Base-by-base conservation (phyloP, 2,797 vertebrate genomes). In the Gallinago stenura region DNA sequence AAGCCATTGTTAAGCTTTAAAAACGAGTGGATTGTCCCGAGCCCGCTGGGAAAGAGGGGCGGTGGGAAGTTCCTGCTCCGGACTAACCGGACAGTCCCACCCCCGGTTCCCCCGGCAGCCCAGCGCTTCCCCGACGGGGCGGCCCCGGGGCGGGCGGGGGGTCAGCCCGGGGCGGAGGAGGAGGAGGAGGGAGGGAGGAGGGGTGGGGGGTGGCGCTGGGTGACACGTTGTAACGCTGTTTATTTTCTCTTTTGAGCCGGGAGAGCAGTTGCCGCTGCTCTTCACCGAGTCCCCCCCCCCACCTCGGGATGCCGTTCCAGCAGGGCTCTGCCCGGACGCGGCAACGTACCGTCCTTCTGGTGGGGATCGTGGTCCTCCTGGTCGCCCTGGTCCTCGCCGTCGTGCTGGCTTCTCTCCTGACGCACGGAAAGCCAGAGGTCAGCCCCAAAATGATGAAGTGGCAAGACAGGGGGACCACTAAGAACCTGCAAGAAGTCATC, bases 401-500 rank as follows among this genome's bases (percentile, higher is more conserved):
- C 10, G 85, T 90, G 33, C 54, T 93, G 78, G 72, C 77, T 6
- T 82, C 81, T 12, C 6, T 95, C 15, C 76, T 95, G 46, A 93
- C 83, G 3, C 48, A 69, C 8, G 48, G 56, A 3, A 51, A 3
- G 69, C 19, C 37, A 37, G 80, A 28, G 53, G 15, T 0, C 5
- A 5, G 24, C 1, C n/a, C 54, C 17, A 2, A 54, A 54, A 78
- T 26, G 85, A n/a, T 66, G 56, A 21, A 82, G 72, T 98, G 98
- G 98, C 68, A 86, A 20, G 98, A 98, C 71, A 61, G 62, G 11
- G 99, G 99, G 28, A 99, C 98, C 24, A 99, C 99, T 1, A 92
- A 83, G 37, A 97, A 99, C 89, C 96, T 99, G 48, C 94, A 95
- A 72, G 98, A 98, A 79, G 98, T 99, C 33, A 57, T 99, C 85